These are phyloP conservation scores for Melanostoma scalare DNA, from an alignment of 2,888 invertebrate species.

Conservation along the genomic window DNA sequence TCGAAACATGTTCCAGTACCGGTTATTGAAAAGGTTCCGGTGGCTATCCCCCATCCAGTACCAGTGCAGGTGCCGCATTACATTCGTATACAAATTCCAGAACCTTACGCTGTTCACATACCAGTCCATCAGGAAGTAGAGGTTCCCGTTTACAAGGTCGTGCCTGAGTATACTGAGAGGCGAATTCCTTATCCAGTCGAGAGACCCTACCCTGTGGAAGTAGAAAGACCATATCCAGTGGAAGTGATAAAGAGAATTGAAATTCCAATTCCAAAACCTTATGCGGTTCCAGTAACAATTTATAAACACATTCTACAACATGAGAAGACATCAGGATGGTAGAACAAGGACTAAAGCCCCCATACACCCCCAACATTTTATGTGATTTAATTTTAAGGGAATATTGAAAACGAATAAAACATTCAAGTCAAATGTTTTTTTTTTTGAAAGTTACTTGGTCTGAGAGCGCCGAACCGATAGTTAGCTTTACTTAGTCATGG, in stretches of 20 bases:
- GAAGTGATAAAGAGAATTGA: constrained; percentile 89
- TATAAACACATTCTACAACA: constrained; percentile 88
- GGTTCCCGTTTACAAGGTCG: constrained; percentile 88
- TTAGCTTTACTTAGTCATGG: too few species aligned
- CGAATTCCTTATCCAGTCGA: constrained; percentile 89
- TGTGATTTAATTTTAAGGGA: constrained; percentile 61
- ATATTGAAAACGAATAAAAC: constrained; percentile 3
- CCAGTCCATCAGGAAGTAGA: constrained; percentile 87
- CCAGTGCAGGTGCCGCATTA: constrained; percentile 86
- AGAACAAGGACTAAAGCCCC: background rate
- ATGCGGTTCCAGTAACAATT: constrained; percentile 88
- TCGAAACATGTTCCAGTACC: constrained; percentile 88
- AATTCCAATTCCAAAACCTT: constrained; percentile 87
- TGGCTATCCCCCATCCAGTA: constrained; percentile 89
- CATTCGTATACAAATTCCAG: constrained; percentile 88
- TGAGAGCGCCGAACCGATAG: too few species aligned
- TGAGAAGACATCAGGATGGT: constrained; percentile 79
- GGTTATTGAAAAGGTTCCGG: constrained; percentile 88
- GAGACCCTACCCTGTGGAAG: constrained; percentile 86
- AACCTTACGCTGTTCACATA: constrained; percentile 89
- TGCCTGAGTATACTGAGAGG: constrained; percentile 88
- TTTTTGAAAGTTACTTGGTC: too few species aligned
- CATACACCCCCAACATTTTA: constrained; percentile 27
- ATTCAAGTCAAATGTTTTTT: constrained; percentile 6
- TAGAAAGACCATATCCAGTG: constrained; percentile 89